Conservation (phyloP, 2,797 vertebrate species). For the Ciconia nigra region DNA sequence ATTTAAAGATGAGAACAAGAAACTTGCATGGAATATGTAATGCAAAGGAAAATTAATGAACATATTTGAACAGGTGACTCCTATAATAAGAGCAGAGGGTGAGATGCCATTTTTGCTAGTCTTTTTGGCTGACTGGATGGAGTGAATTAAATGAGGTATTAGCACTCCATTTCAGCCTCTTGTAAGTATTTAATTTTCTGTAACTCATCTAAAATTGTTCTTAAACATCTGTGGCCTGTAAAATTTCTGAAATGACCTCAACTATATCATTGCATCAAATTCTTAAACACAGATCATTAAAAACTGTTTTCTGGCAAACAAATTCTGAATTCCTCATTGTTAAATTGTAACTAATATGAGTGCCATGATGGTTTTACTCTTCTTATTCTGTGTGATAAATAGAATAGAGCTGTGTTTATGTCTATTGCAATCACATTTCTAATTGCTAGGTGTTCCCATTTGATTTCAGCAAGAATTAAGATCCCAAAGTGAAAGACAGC, state of each 20-base stretch:
- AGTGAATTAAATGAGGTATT: neutral
- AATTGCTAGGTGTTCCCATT: neutral
- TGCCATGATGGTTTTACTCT: neutral
- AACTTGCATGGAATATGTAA: neutral
- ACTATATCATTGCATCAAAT: neutral
- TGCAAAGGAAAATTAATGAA: neutral
- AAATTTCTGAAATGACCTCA: neutral
- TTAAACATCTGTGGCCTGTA: neutral
- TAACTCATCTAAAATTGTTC: neutral
- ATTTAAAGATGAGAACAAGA: neutral
- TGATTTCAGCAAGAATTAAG: neutral
- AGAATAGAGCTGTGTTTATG: neutral
- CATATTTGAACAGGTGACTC: neutral
- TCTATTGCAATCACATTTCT: neutral
- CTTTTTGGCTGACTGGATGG: neutral
- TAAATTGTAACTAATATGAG: neutral
- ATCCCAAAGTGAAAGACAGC: neutral
- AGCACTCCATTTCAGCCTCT: neutral
- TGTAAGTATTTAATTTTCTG: neutral
- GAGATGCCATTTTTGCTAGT: neutral
- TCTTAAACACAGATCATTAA: neutral
- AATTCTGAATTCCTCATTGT: neutral
- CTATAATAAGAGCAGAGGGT: neutral
- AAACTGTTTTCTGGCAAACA: neutral
- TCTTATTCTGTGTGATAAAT: neutral